A percentile compares a stretch with the other conserved stretches of the same genome.
phyloP scores from a whole-genome alignment of 1,140 invertebrate species.

The Diprion similis region DNA sequence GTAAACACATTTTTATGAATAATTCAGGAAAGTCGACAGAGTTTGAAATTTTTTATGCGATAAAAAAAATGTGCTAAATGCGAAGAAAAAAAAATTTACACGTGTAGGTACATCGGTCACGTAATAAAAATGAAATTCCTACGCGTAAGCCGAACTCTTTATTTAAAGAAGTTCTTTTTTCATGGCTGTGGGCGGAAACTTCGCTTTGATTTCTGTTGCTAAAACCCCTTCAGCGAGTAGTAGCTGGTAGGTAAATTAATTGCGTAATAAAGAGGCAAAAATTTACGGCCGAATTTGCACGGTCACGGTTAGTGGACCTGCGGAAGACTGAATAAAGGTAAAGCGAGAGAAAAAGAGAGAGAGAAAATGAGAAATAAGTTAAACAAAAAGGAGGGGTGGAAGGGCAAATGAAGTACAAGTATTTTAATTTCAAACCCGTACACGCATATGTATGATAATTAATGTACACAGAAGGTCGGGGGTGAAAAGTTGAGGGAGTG shows the following conservation, averaged over 20 bases:
- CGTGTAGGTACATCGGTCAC: no score
- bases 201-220: not conserved
- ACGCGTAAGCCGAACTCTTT: not conserved
- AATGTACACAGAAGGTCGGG: no score
- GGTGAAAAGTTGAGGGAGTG: no score
- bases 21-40: no score
- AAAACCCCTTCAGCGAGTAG: not conserved
- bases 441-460: not conserved
- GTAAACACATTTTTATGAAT: no score
- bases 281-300: not conserved
- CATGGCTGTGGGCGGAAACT: not conserved
- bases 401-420: not conserved
- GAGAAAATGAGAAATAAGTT: no score
- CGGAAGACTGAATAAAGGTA: not conserved
- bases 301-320: not conserved
- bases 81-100: no score
- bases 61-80: no score
- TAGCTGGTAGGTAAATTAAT: not conserved
- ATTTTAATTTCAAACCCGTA: slow-evolving; percentile 3
- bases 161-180: not conserved
- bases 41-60: no score
- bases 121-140: not conserved
- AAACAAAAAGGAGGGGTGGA: not conserved
- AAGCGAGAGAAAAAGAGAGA: not conserved
- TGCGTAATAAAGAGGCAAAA: not conserved